These are phyloP conservation scores for Bugulina stolonifera DNA, from an alignment of 2,888 invertebrate species.

Conservation along the genomic window DNA sequence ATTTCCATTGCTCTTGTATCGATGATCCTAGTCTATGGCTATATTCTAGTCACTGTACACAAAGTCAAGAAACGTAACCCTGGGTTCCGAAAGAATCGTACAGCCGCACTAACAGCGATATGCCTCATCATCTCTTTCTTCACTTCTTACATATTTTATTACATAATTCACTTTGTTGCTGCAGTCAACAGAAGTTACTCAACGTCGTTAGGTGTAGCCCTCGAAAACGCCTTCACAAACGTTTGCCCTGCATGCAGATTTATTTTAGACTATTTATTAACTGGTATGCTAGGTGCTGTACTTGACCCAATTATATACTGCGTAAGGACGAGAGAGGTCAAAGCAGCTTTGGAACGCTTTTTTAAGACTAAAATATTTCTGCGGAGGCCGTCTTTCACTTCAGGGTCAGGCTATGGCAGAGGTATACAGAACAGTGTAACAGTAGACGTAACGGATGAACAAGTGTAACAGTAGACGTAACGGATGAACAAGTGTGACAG, in stretches of 20 bases:
- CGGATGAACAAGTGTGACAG: too few species aligned
- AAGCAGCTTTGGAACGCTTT: neutral
- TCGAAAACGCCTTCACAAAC: neutral
- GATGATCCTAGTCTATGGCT: slow-evolving; percentile 24
- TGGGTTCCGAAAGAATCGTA: neutral
- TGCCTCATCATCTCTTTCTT: slow-evolving; percentile 13
- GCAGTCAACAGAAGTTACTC: neutral
- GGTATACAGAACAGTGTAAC: neutral
- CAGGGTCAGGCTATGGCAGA: neutral
- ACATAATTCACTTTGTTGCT: neutral
- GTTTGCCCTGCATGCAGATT: slow-evolving; percentile 5
- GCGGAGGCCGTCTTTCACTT: neutral
- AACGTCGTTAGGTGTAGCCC: neutral
- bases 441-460: neutral
- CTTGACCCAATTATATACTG: slow-evolving; percentile 25
- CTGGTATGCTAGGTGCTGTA: slow-evolving; percentile 17
- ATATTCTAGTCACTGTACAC: slow-evolving; percentile 6
- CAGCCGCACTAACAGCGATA: neutral
- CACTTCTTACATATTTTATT: slow-evolving; percentile 10
- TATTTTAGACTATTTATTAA: slow-evolving; percentile 13
- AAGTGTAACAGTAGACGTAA: neutral
- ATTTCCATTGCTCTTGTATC: neutral
- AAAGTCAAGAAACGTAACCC: neutral
- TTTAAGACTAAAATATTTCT: neutral
- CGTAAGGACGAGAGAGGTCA: slow-evolving; percentile 20